Percentiles rank a stretch among this genome's conserved stretches.
Conservation (phyloP, 2,888 invertebrate species). For the Apamea crenata region DNA sequence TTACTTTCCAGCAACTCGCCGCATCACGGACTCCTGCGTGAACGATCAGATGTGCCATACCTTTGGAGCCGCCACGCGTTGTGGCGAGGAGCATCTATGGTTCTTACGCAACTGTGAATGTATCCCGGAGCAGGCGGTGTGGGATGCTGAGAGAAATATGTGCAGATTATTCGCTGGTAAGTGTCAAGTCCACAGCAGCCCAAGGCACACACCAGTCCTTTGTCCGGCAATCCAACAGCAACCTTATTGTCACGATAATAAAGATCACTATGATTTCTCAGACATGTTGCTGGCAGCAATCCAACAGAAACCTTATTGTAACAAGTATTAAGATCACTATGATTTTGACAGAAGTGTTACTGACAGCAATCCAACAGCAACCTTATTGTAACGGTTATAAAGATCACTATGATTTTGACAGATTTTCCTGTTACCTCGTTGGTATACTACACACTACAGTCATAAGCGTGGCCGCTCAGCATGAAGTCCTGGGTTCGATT, state of each 20-base stretch:
- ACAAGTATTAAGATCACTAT: background rate
- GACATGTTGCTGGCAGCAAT: too few relatives aligned
- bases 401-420: too few relatives aligned
- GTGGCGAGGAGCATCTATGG: slow-evolving; percentile 75
- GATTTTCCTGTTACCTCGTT: background rate
- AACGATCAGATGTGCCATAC: slow-evolving; percentile 80
- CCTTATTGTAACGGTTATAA: too few relatives aligned
- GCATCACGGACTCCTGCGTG: slow-evolving; percentile 78
- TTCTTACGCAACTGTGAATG: slow-evolving; percentile 79
- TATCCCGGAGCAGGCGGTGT: slow-evolving; percentile 75
- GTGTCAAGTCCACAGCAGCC: slow-evolving; percentile 20
- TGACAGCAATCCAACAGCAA: too few relatives aligned
- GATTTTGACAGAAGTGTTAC: background rate
- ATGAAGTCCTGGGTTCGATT: too few relatives aligned
- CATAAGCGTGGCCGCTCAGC: background rate
- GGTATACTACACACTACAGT: background rate
- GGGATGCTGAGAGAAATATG: slow-evolving; percentile 77
- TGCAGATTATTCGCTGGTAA: slow-evolving; percentile 83
- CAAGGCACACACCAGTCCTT: background rate
- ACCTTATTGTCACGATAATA: background rate
- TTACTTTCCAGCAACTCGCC: slow-evolving; percentile 75
- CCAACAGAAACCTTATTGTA: too few relatives aligned
- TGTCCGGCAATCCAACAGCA: background rate
- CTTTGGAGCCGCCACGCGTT: slow-evolving; percentile 79
- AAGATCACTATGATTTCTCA: background rate